Conservation (phyloP, 1,140 invertebrate species). For the Diploscapter pachys region DNA sequence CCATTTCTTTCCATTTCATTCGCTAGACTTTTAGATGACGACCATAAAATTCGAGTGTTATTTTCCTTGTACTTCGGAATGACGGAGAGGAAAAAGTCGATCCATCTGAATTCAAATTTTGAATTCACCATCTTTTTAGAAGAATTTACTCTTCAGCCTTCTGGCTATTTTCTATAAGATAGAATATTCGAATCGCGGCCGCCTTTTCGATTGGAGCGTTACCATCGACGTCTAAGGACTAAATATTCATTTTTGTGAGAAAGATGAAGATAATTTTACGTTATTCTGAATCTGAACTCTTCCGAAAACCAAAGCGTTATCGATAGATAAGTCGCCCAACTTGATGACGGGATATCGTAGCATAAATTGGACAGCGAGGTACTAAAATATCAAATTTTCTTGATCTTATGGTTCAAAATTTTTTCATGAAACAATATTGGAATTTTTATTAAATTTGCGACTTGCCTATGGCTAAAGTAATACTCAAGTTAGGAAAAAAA, state of each 20-base stretch:
- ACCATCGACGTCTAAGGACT: constrained; percentile 39
- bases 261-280: constrained; percentile 25
- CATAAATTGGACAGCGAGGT: constrained; percentile 25
- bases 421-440: no score
- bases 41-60: constrained; percentile 37
- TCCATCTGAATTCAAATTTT: constrained; percentile 21
- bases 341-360: constrained; percentile 42
- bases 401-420: background rate
- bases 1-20: constrained; percentile 54
- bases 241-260: constrained; percentile 9
- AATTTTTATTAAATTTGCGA: no score
- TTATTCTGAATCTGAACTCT: constrained; percentile 20
- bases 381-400: constrained; percentile 16
- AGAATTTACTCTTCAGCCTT: constrained; percentile 37
- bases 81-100: constrained; percentile 18
- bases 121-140: constrained; percentile 1
- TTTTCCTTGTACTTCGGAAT: constrained; percentile 33
- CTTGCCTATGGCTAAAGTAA: no score
- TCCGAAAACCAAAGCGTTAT: constrained; percentile 50
- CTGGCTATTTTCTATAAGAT: constrained; percentile 33
- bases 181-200: constrained; percentile 43
- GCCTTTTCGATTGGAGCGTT: constrained; percentile 40
- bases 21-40: constrained; percentile 43
- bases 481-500: no score
- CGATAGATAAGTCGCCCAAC: constrained; percentile 43